These are phyloP conservation scores for Microtus montanus DNA, from an alignment of 2,113 vertebrate species.

Conservation along the genomic window DNA sequence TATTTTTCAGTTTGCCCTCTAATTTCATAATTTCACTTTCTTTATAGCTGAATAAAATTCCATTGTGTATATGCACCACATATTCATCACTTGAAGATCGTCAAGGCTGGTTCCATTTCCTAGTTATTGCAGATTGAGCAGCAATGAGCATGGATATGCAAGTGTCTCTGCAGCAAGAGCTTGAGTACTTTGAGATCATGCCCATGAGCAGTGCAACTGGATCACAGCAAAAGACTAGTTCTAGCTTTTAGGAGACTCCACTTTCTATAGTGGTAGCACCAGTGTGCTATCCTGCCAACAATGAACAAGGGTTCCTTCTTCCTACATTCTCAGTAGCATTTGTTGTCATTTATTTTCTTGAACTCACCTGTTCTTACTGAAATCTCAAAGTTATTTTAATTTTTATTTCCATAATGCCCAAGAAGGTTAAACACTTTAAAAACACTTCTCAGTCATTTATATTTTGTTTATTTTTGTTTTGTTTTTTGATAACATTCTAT, in stretches of 20 bases:
- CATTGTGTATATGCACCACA: neutral
- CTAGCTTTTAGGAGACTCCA: too few relatives aligned
- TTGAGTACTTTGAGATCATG: neutral
- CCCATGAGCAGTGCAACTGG: neutral
- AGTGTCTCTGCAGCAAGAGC: neutral
- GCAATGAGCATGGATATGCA: neutral
- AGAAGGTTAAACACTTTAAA: neutral
- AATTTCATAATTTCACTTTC: neutral
- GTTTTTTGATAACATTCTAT: neutral
- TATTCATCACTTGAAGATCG: too few relatives aligned
- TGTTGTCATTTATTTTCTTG: neutral
- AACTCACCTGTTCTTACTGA: neutral
- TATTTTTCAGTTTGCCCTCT: neutral
- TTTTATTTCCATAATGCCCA: neutral
- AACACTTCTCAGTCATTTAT: neutral
- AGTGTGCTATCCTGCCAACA: neutral
- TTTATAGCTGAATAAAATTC: neutral
- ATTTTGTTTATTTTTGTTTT: neutral
- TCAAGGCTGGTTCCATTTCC: neutral
- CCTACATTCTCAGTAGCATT: too few relatives aligned
- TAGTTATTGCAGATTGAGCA: neutral
- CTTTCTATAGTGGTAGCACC: neutral
- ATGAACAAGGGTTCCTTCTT: neutral
- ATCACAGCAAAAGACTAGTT: neutral
- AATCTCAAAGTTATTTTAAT: neutral